Evolutionary conservation across 2,888 invertebrate species (phyloP).

Genomic region (Drosophila mimica): DNA sequence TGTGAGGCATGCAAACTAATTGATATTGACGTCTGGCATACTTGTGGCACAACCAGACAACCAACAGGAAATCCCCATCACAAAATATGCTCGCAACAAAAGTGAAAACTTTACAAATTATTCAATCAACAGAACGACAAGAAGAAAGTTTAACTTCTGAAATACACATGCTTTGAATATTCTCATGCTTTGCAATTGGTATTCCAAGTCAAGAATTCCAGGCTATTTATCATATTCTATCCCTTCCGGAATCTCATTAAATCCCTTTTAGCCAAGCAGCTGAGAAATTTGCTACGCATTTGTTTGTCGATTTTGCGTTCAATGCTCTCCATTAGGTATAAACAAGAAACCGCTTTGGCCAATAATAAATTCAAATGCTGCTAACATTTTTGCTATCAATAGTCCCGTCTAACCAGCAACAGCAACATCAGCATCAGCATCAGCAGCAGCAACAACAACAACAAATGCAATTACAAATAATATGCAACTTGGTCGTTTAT

Average conservation of each 20-base stretch:
- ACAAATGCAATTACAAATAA: slow-evolving; percentile 84
- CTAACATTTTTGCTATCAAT: slow-evolving; percentile 75
- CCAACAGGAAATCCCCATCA: slow-evolving; percentile 28
- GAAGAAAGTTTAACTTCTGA: not conserved
- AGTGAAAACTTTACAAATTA: slow-evolving; percentile 22
- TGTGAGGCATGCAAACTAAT: slow-evolving; percentile 40
- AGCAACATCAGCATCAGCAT: too few relatives aligned
- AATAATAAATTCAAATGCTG: slow-evolving; percentile 78
- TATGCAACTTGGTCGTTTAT: slow-evolving; percentile 84
- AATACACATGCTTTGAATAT: not conserved
- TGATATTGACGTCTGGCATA: slow-evolving; percentile 47
- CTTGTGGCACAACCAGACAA: slow-evolving; percentile 25
- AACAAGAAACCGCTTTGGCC: slow-evolving; percentile 62
- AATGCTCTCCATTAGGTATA: slow-evolving; percentile 66
- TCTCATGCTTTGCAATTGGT: not conserved
- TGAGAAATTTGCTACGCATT: slow-evolving; percentile 59
- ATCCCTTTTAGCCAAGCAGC: slow-evolving; percentile 34
- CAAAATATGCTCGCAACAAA: slow-evolving; percentile 12
- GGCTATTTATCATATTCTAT: slow-evolving; percentile 13
- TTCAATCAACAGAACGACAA: not conserved
- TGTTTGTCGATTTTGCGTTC: slow-evolving; percentile 60
- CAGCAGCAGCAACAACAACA: slow-evolving; percentile 55
- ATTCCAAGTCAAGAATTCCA: not conserved
- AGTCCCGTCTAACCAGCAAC: slow-evolving; percentile 55
- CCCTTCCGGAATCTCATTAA: slow-evolving; percentile 59